Percentiles rank a stretch among this genome's conserved stretches.
These are phyloP conservation scores for Muscicapa striata DNA, from an alignment of 2,797 vertebrate genomes.

Conservation along the genomic window DNA sequence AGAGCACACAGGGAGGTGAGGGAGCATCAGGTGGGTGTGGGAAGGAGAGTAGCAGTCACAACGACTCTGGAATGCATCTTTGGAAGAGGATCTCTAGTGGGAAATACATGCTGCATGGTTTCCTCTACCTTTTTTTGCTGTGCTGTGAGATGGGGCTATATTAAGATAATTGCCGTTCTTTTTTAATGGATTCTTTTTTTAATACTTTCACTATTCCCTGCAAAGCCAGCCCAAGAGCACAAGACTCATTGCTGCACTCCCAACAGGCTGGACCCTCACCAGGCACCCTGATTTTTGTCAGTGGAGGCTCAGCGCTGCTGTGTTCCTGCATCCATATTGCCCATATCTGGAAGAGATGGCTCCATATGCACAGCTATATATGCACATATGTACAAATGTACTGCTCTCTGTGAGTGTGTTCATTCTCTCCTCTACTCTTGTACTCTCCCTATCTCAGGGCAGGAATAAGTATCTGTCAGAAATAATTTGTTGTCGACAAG, in stretches of 20 bases:
- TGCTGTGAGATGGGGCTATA: neutral
- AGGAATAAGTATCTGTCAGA: constrained; percentile 52
- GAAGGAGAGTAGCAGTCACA: neutral
- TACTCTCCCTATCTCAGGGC: constrained; percentile 8
- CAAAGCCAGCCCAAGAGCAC: neutral
- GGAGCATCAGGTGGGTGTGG: neutral
- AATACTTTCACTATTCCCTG: neutral
- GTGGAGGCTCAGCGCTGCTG: neutral
- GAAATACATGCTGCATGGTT: rapidly evolving
- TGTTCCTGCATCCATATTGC: neutral
- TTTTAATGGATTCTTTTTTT: neutral
- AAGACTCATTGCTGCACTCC: neutral
- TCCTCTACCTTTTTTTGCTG: neutral
- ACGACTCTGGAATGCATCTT: neutral
- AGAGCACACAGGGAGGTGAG: neutral
- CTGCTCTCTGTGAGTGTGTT: neutral
- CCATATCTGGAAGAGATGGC: neutral
- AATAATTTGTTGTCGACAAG: constrained; percentile 35
- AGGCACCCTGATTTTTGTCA: neutral
- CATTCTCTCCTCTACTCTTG: neutral
- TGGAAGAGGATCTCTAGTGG: neutral
- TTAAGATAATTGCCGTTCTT: neutral
- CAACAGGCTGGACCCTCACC: neutral
- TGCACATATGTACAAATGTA: neutral
- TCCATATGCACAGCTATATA: neutral